Base-by-base conservation (phyloP, 2,888 invertebrate genomes). In the Trissolcus japonicus region DNA sequence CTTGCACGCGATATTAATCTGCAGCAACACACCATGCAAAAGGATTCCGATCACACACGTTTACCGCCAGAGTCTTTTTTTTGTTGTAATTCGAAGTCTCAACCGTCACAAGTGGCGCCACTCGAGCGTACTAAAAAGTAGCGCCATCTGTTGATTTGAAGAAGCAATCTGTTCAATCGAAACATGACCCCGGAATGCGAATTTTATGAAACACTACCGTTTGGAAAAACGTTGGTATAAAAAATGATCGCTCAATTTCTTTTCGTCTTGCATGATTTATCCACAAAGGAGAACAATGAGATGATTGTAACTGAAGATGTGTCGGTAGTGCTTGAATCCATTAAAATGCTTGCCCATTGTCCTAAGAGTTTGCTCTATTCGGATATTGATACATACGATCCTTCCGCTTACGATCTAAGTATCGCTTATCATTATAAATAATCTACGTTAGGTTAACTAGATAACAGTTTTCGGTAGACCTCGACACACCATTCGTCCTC, bases 91-190 rank as follows among this genome's bases (percentile, higher is more conserved):
- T 11, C 6, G 9, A 55, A 56, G 51, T 11, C 16, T 14, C 25
- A 9, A 46, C 7, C 14, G 46, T 13, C 6, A 21, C 50, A 9
- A 4, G 43, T 19, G 46, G 63, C 54, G 63, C 54, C 29, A 46
- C 17, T 25, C 11, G 14, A n/a, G 29, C 19, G 14, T 25, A 60
- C 17, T 19, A 16, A 46, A 19, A 54, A 54, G 14, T 55, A 35
- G 55, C 48, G 63, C 48, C 55, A 55, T 25, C 40, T 48, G 29
- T 54, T 3, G 53, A 2, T 25, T 57, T 35, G 17, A 25, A 25
- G 54, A 73, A 73, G 65, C 72, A 65, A 73, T 73, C 66, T 51
- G 66, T 74, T 56, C 66, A 74, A 66, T 66, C 66, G 66, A 74
- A 65, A 43, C 53, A 43, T 16, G 55, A 56, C 61, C 35, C 54